These are phyloP conservation scores for Alloplasta piceator DNA, from an alignment of 2,888 invertebrate species.

Conservation along the genomic window DNA sequence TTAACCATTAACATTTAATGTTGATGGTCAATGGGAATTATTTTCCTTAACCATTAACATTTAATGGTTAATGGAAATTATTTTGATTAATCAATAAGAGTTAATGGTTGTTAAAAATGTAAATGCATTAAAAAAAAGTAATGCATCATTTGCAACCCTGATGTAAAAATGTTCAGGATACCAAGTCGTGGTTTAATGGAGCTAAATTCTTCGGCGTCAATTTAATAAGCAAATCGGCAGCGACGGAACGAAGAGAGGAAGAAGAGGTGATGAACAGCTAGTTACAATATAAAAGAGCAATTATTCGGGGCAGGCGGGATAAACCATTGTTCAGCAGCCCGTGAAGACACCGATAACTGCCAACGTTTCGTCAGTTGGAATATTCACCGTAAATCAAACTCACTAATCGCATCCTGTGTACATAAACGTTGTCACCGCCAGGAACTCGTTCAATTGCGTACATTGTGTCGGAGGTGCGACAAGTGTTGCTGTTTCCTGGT, in stretches of 20 bases:
- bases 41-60: too few species aligned
- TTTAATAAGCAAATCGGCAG: not conserved
- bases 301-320: constrained; percentile 47
- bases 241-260: not conserved
- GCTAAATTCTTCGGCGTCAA: too few species aligned
- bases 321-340: constrained; percentile 60
- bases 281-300: constrained; percentile 36
- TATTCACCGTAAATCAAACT: constrained; percentile 61
- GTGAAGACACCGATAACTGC: constrained; percentile 47
- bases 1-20: too few species aligned
- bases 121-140: too few species aligned
- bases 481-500: constrained; percentile 23
- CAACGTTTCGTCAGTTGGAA: constrained; percentile 37
- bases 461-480: constrained; percentile 42
- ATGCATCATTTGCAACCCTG: too few species aligned
- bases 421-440: constrained; percentile 66
- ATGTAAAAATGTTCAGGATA: too few species aligned
- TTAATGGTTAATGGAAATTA: too few species aligned
- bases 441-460: constrained; percentile 70
- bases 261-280: not conserved
- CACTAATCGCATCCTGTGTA: constrained; percentile 69
- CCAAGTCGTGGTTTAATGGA: too few species aligned
- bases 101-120: too few species aligned
- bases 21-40: too few species aligned
- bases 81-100: too few species aligned